Conservation (phyloP, 2,888 invertebrate species). For the Drosophila merina region DNA sequence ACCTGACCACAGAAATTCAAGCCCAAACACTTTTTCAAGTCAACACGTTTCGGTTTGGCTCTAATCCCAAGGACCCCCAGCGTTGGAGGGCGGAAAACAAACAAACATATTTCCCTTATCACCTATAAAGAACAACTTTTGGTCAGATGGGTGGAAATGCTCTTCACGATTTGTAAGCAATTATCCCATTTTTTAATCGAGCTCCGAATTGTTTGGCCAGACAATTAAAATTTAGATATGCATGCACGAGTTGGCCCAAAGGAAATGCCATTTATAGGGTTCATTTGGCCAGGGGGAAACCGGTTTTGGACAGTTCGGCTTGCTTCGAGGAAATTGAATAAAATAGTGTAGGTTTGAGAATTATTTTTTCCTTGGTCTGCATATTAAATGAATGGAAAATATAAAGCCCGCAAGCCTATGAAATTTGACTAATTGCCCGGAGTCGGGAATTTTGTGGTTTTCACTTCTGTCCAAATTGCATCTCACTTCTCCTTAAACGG, state of each 20-base stretch:
- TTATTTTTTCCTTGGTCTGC: constrained; percentile 19
- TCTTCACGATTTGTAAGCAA: constrained; percentile 55
- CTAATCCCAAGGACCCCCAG: constrained; percentile 7
- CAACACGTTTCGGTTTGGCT: not conserved
- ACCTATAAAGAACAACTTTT: constrained; percentile 50
- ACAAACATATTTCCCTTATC: constrained; percentile 63
- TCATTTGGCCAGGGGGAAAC: constrained; percentile 29
- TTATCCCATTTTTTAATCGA: constrained; percentile 52
- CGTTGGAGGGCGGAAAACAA: constrained; percentile 30
- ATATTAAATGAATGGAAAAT: constrained; percentile 34
- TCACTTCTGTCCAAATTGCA: constrained; percentile 17
- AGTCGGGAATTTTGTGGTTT: constrained; percentile 18
- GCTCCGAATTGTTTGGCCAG: constrained; percentile 19
- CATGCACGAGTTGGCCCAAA: constrained; percentile 42
- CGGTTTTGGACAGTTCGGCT: constrained; percentile 20
- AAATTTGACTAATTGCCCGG: constrained; percentile 72
- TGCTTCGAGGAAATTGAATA: constrained; percentile 23
- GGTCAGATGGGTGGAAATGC: constrained; percentile 9
- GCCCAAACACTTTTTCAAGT: constrained; percentile 32
- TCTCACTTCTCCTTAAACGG: constrained; percentile 3
- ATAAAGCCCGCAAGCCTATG: constrained; percentile 24
- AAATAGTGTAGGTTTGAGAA: constrained; percentile 14
- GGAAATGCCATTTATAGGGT: constrained; percentile 50
- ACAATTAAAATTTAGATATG: constrained; percentile 69
- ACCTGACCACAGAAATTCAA: constrained; percentile 55